These are phyloP conservation scores for Zaprionus lachaisei DNA, from an alignment of 1,140 invertebrate genomes.

Conservation along the genomic window DNA sequence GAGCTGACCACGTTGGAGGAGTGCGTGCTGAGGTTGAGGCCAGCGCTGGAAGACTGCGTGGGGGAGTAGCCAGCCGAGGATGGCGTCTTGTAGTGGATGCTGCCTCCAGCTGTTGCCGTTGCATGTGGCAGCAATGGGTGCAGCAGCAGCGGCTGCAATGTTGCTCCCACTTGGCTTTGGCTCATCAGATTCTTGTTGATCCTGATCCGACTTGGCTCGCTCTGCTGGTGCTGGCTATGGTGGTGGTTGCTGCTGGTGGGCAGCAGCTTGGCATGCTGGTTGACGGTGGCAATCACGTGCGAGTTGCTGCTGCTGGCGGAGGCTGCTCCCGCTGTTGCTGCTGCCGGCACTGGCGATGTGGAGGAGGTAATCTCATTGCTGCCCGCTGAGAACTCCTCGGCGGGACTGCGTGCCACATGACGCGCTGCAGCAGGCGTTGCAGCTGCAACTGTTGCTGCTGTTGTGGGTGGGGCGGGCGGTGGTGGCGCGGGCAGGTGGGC, in stretches of 20 bases:
- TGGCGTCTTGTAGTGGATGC: conserved; percentile 59
- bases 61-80: conserved; percentile 56
- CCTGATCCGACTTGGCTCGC: conserved; percentile 75
- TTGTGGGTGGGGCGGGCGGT: conserved; percentile 17
- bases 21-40: conserved; percentile 77
- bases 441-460: conserved; percentile 19
- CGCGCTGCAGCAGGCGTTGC: conserved; percentile 28
- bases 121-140: conserved; percentile 38
- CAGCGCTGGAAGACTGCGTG: conserved; percentile 79
- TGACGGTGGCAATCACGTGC: conserved; percentile 76
- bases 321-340: conserved; percentile 62
- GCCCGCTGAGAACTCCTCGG: conserved; percentile 78
- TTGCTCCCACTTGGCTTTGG: conserved; percentile 36
- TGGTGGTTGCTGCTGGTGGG: conserved; percentile 56
- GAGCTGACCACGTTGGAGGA: conserved; percentile 70
- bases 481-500: conserved; percentile 23
- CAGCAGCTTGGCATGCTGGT: conserved; percentile 80
- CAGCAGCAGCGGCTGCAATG: conserved; percentile 36
- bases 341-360: conserved; percentile 85
- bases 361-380: conserved; percentile 88
- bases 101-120: not conserved
- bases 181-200: conserved; percentile 83
- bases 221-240: conserved; percentile 39
- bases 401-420: conserved; percentile 77
- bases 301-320: conserved; percentile 23